Evolutionary conservation across 2,888 invertebrate species (phyloP), one percentile per base, ranked within the genome.

Genomic region (Nomada ferruginata): DNA sequence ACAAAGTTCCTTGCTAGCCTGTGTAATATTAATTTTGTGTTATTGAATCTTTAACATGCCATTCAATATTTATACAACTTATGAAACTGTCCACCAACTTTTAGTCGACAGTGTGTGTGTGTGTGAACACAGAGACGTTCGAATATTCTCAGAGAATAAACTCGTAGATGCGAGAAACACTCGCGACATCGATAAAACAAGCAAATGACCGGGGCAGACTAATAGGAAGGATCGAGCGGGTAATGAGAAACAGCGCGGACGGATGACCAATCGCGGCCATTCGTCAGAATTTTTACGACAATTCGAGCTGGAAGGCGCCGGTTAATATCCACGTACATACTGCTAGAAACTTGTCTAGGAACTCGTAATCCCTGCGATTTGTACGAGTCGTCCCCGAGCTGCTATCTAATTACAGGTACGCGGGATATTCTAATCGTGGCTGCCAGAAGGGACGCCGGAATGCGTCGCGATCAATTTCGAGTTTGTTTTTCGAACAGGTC

Each of bases 231-330:
- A 59, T 70, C 69, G 55, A 18, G 29, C 72, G 50, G 61, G 36
- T 50, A 61, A 57, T 69, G 63, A 63, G 72, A 63, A 70, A 71
- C 52, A 53, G 55, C 47, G 71, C 47, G 72, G 65, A 60, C 72
- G 64, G 47, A 60, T 75, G 79, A 83, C 55, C 69, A 72, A 84
- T 84, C 76, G 79, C 57, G 15, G 20, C 26, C 61, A 83, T 84
- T 50, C 72, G 73, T 84, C 83, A 83, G 68, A 65, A 79, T 83
- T 84, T 76, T 83, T 79, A 57, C 65, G 76, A 70, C 74, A 74
- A 47, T 76, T 74, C 65, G 60, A 72, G 83, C 71, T 74, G 73
- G 70, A 36, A 65, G 70, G 60, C 71, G 74, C 66, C 57, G 68
- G 74, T 53, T 70, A 72, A 76, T 69, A 75, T 44, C 47, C 66